Evolutionary conservation across 2,113 vertebrate genomes (phyloP).

Genomic region (Pachypanchax playfairii): DNA sequence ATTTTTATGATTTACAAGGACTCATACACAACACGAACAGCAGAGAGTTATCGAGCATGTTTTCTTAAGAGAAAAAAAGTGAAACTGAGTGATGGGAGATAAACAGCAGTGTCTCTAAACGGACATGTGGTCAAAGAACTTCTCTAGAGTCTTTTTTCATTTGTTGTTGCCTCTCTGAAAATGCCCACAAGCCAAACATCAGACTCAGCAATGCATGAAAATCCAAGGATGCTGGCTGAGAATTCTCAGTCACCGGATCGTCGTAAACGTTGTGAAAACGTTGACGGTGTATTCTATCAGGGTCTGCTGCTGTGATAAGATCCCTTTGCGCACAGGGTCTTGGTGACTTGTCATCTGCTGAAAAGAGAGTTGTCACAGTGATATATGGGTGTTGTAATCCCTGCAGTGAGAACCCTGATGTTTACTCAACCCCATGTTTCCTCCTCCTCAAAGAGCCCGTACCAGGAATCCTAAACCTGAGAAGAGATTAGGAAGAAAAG

Average conservation of each 20-base stretch:
- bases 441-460: slow-evolving; percentile 77
- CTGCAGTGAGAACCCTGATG: slow-evolving; percentile 79
- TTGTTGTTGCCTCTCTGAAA: slow-evolving; percentile 40
- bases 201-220: slow-evolving; percentile 53
- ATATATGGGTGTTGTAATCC: slow-evolving; percentile 83
- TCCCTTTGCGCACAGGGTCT: slow-evolving; percentile 65
- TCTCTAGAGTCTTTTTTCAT: slow-evolving; percentile 30
- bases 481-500: slow-evolving; percentile 82
- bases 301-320: slow-evolving; percentile 68
- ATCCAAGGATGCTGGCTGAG: slow-evolving; percentile 38
- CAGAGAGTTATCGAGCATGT: slow-evolving; percentile 2
- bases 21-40: slow-evolving; percentile 11
- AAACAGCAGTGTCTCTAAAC: slow-evolving; percentile 22
- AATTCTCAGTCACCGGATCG: slow-evolving; percentile 49
- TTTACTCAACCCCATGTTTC: slow-evolving; percentile 80
- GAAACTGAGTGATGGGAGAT: slow-evolving; percentile 46
- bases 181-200: slow-evolving; percentile 58
- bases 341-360: slow-evolving; percentile 76
- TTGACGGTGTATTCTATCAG: slow-evolving; percentile 67
- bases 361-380: slow-evolving; percentile 82
- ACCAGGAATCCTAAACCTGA: slow-evolving; percentile 79
- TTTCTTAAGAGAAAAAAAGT: slow-evolving; percentile 43
- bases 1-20: slow-evolving; percentile 10
- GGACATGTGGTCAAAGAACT: slow-evolving; percentile 53
- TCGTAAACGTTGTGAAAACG: slow-evolving; percentile 65